phyloP scores from a whole-genome alignment of 2,113 vertebrate genomes.

The Lamprologus ornatipinnis region DNA sequence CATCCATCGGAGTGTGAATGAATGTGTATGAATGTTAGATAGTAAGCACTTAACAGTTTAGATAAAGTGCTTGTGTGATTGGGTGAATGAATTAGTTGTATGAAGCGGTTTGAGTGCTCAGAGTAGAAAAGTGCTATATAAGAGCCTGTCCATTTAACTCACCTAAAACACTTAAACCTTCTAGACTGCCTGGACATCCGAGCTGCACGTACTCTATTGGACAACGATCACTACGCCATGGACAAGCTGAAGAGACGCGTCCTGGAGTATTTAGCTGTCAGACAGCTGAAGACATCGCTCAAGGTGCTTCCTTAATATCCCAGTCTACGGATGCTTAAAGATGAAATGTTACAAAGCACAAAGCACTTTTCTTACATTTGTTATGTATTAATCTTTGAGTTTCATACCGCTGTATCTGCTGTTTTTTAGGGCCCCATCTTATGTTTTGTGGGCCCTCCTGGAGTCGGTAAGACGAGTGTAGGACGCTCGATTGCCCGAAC shows the following conservation, averaged over 20 bases:
- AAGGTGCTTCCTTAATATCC: constrained; percentile 55
- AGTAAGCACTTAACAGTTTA: background rate
- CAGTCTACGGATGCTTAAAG: background rate
- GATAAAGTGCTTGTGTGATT: background rate
- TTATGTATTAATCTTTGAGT: background rate
- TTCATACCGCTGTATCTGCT: background rate
- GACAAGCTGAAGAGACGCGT: constrained; percentile 93
- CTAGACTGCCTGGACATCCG: constrained; percentile 90
- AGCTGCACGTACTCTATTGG: constrained; percentile 84
- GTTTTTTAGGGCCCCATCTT: constrained; percentile 81
- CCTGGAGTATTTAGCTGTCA: constrained; percentile 91
- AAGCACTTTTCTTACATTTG: background rate
- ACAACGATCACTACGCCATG: constrained; percentile 96
- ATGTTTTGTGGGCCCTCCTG: constrained; percentile 95
- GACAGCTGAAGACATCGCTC: constrained; percentile 87
- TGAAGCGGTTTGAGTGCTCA: background rate
- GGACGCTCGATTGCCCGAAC: constrained; percentile 93
- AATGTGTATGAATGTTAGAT: background rate
- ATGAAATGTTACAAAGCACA: background rate
- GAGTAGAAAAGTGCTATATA: background rate
- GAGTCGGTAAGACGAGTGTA: constrained; percentile 96
- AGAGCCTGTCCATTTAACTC: background rate
- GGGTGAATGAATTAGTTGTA: background rate
- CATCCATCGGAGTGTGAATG: background rate
- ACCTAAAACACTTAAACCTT: background rate